Percentiles rank a stretch among this genome's conserved stretches.
These are phyloP conservation scores for Scarus forsteni DNA, from an alignment of 2,797 vertebrate genomes.

Conservation along the genomic window DNA sequence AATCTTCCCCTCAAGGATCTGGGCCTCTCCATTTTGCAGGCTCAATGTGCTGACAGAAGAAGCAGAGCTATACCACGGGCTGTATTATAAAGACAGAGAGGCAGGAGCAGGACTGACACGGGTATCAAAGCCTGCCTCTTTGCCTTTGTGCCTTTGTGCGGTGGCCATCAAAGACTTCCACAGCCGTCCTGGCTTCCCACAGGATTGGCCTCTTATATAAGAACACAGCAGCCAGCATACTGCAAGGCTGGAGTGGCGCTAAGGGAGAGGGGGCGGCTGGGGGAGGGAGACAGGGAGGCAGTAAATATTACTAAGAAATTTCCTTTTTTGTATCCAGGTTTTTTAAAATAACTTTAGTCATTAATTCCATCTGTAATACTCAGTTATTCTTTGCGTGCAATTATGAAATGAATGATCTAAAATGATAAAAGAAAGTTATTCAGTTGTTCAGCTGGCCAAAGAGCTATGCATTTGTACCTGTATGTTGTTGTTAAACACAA, in stretches of 20 bases:
- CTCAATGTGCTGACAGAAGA: constrained; percentile 55
- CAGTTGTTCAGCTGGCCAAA: too few species aligned
- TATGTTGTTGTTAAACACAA: too few species aligned
- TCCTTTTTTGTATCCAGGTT: constrained; percentile 31
- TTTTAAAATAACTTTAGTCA: constrained; percentile 23
- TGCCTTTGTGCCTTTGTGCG: constrained; percentile 76
- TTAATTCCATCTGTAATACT: constrained; percentile 33
- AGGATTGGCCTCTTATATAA: constrained; percentile 78
- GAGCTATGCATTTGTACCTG: too few species aligned
- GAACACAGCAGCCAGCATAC: constrained; percentile 73
- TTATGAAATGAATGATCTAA: too few species aligned
- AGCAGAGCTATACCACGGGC: constrained; percentile 53
- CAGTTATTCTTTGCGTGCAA: background rate
- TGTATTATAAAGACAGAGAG: constrained; percentile 69
- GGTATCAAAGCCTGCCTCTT: constrained; percentile 77
- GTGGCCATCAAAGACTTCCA: constrained; percentile 77
- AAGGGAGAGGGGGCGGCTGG: constrained; percentile 60
- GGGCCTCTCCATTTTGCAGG: constrained; percentile 42
- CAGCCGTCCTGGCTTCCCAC: constrained; percentile 66
- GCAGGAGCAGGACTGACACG: constrained; percentile 69
- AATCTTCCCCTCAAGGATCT: constrained; percentile 36
- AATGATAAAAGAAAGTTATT: too few species aligned
- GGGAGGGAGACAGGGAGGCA: constrained; percentile 38
- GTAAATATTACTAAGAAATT: constrained; percentile 66
- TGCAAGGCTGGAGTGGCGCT: constrained; percentile 62